Conservation (phyloP, 2,797 vertebrate genomes). For the Centropyge bicolor region DNA sequence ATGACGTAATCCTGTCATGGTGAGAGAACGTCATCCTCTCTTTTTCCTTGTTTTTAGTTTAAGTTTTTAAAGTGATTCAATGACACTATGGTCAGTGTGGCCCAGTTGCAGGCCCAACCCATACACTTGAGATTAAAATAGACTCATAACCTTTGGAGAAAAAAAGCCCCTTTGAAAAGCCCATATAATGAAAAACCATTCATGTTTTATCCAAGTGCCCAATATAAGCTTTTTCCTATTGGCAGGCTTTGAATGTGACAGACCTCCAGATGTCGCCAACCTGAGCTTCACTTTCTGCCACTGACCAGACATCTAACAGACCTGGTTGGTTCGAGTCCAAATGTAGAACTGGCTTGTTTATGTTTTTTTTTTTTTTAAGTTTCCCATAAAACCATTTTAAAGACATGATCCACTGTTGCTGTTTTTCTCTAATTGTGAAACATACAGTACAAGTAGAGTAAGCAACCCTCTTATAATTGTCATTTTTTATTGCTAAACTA, state of each 20-base stretch:
- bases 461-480: constrained; percentile 69
- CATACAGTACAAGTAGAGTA: constrained; percentile 46
- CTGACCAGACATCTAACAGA: not conserved
- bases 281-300: constrained; percentile 3
- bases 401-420: constrained; percentile 40
- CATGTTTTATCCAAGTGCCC: not conserved
- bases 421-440: constrained; percentile 59
- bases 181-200: constrained; percentile 12
- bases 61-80: not conserved
- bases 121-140: constrained; percentile 2
- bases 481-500: constrained; percentile 82
- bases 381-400: constrained; percentile 33
- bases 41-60: not conserved
- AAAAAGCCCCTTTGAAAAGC: constrained; percentile 5
- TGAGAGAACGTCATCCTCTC: not conserved
- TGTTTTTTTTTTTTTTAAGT: not conserved
- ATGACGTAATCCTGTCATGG: not conserved
- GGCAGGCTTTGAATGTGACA: constrained; percentile 1
- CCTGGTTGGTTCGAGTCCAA: constrained; percentile 9
- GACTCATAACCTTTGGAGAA: not conserved
- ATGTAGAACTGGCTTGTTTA: constrained; percentile 25
- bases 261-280: not conserved
- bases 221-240: not conserved
- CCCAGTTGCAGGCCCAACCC: not conserved
- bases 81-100: not conserved